These are phyloP conservation scores for Halichondria panicea DNA, from an alignment of 37 sponge, comb jelly and placozoan genomes.

Conservation along the genomic window DNA sequence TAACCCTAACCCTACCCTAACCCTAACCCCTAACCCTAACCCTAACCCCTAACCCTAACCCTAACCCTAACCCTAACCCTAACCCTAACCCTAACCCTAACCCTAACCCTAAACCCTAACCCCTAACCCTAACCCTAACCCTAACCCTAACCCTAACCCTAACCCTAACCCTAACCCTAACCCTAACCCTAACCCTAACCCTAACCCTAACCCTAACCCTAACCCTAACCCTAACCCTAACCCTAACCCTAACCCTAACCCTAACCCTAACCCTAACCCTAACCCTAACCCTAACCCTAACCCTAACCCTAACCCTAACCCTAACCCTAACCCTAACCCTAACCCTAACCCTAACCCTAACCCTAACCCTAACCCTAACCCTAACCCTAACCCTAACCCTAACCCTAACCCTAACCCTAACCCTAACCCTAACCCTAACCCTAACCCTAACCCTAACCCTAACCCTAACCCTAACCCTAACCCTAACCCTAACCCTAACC, in stretches of 20 bases:
- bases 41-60: background rate
- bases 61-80: background rate
- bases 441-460: background rate
- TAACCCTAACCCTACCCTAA: background rate
- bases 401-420: background rate
- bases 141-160: background rate
- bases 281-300: background rate
- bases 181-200: constrained; percentile 2
- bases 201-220: background rate
- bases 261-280: background rate
- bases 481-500: background rate
- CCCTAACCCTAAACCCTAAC: background rate
- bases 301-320: background rate
- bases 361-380: background rate
- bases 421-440: background rate
- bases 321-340: background rate
- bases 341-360: background rate
- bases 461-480: background rate
- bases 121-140: constrained; percentile 6
- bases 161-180: background rate
- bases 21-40: background rate
- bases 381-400: background rate
- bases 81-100: background rate
- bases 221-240: background rate
- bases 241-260: background rate